These are phyloP conservation scores for Gallinago media DNA, from an alignment of 2,113 vertebrate genomes.

Conservation along the genomic window DNA sequence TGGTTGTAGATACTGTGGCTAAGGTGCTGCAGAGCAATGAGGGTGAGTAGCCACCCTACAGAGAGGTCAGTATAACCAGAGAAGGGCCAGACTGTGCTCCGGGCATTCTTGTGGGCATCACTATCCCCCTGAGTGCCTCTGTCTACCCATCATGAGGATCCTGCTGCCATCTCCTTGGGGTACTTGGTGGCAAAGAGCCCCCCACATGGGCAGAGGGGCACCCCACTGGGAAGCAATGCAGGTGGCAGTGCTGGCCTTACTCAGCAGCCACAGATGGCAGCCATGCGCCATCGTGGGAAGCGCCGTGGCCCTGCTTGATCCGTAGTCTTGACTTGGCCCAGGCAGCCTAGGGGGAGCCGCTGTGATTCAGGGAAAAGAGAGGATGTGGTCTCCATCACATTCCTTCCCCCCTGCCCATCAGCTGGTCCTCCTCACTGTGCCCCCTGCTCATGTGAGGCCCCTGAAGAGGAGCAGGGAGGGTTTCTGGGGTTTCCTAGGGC, in stretches of 20 bases:
- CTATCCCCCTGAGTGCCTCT: neutral
- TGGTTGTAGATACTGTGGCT: neutral
- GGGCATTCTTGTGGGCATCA: neutral
- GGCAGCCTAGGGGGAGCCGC: neutral
- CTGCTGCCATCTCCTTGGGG: neutral
- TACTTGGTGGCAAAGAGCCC: neutral
- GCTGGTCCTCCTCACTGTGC: neutral
- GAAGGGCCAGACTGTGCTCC: neutral
- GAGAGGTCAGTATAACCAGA: neutral
- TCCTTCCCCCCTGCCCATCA: too few species aligned
- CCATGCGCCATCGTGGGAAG: accelerated
- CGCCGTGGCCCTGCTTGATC: accelerated
- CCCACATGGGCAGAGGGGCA: neutral
- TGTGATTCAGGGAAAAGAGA: neutral
- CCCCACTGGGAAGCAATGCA: neutral
- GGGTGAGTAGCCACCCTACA: neutral
- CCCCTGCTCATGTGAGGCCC: neutral
- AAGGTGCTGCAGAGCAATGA: neutral
- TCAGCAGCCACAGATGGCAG: neutral
- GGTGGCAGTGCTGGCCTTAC: neutral
- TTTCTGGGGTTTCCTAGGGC: neutral
- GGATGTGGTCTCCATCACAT: neutral
- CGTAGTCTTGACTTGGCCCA: neutral
- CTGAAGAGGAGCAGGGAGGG: neutral
- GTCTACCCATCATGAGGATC: neutral